Conservation (phyloP, 2,113 vertebrate species). For the Alectura lathami region DNA sequence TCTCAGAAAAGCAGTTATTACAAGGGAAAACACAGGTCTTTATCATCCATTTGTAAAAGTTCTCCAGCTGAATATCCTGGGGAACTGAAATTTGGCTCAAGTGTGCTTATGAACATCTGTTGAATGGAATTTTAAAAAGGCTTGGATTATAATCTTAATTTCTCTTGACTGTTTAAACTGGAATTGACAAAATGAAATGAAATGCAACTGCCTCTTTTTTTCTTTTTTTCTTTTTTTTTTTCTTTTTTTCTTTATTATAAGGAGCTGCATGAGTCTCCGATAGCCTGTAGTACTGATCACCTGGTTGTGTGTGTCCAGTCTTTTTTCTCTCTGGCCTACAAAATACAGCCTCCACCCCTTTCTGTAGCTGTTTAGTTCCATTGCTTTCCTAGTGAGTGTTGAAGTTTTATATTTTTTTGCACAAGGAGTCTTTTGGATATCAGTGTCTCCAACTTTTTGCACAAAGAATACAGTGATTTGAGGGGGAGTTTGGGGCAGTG, state of each 20-base stretch:
- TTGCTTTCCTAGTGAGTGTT: not conserved
- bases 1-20: conserved; percentile 54
- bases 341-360: not conserved
- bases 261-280: not conserved
- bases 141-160: conserved; percentile 57
- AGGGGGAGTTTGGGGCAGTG: not conserved
- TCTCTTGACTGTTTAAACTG: conserved; percentile 2
- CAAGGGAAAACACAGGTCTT: conserved; percentile 3
- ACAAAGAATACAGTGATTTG: rapidly evolving
- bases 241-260: not conserved
- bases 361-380: not conserved
- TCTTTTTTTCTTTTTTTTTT: not conserved
- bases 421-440: not conserved
- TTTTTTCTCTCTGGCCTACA: not conserved
- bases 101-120: conserved; percentile 53
- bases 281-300: not conserved
- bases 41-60: conserved; percentile 57
- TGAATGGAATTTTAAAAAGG: conserved; percentile 63
- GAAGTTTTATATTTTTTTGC: not conserved
- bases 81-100: conserved; percentile 60
- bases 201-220: not conserved
- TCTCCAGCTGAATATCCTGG: conserved; percentile 43
- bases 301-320: not conserved
- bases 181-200: not conserved
- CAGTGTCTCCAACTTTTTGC: not conserved